phyloP scores from a whole-genome alignment of 2,113 vertebrate genomes.

The Acrocephalus arundinaceus region DNA sequence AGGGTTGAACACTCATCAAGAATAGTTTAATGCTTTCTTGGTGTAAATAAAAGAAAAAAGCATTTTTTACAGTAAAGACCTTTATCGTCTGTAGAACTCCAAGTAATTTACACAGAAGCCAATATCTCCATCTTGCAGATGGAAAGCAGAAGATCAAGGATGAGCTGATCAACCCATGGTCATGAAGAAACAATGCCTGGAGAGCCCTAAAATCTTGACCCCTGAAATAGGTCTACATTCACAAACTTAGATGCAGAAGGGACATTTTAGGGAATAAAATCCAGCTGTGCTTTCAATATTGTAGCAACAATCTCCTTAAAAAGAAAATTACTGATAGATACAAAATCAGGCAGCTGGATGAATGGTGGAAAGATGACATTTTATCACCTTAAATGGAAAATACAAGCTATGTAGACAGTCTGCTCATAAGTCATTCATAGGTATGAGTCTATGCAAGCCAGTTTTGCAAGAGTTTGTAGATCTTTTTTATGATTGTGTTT shows the following conservation, averaged over 20 bases:
- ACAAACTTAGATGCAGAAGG: not conserved
- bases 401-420: not conserved
- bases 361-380: not conserved
- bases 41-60: not conserved
- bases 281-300: not conserved
- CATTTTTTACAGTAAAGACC: not conserved
- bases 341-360: not conserved
- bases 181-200: not conserved
- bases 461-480: slow-evolving; percentile 45
- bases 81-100: not conserved
- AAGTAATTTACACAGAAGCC: not conserved
- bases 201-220: not conserved
- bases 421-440: slow-evolving; percentile 6
- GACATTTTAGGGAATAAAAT: not conserved
- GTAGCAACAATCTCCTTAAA: not conserved
- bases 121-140: not conserved
- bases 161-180: not conserved
- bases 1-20: not conserved
- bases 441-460: slow-evolving; percentile 47
- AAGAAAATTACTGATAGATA: not conserved
- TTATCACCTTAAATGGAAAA: slow-evolving; percentile 53
- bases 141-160: not conserved
- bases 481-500: slow-evolving; percentile 7
- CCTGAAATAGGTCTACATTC: not conserved
- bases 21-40: not conserved